Evolutionary conservation across 2,113 vertebrate species (phyloP).

Genomic region (Lagopus muta): DNA sequence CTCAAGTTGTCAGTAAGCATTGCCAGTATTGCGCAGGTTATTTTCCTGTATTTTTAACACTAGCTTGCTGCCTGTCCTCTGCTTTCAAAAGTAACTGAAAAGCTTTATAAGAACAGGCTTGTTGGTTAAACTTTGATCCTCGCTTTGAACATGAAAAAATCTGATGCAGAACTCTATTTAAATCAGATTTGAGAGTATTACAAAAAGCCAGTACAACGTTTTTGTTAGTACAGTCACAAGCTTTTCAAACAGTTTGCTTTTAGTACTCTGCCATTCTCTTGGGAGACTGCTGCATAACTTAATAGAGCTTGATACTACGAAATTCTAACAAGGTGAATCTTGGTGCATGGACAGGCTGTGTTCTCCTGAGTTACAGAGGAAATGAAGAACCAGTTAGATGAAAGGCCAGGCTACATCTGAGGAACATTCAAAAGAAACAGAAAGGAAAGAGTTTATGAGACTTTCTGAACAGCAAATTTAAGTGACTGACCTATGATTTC

Average conservation of each 20-base stretch:
- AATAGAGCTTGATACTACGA: neutral
- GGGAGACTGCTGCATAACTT: neutral
- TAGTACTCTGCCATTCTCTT: neutral
- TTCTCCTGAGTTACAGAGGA: neutral
- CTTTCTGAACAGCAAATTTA: neutral
- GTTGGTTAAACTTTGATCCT: neutral
- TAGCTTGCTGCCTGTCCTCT: neutral
- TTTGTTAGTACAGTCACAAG: neutral
- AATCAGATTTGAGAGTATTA: neutral
- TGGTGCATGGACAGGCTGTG: neutral
- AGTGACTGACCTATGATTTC: neutral
- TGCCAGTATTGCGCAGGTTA: neutral
- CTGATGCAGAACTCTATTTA: neutral
- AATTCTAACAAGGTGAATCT: neutral
- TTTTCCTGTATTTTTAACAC: neutral
- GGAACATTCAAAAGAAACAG: neutral
- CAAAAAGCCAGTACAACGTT: neutral
- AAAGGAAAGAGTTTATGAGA: neutral
- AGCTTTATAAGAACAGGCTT: neutral
- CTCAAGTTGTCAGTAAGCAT: neutral
- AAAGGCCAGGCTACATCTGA: neutral
- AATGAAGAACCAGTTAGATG: neutral
- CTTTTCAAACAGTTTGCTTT: neutral
- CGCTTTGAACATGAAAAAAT: neutral
- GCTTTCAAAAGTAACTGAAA: neutral